Evolutionary conservation across 2,797 vertebrate genomes (phyloP), one percentile per base, ranked within the genome.

Genomic region (Intellagama lesueurii): DNA sequence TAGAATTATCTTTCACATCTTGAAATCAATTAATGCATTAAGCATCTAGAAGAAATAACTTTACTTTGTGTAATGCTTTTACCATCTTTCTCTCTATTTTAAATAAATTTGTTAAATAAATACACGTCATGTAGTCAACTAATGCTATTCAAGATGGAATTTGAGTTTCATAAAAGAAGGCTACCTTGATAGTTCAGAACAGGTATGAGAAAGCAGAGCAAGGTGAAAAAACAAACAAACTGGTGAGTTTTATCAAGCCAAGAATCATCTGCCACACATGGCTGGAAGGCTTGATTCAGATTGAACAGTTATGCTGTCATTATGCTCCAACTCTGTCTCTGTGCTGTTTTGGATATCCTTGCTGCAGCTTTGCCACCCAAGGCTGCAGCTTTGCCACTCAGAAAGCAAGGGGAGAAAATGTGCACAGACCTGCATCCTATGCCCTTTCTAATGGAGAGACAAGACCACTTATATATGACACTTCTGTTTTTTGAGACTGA

Each of bases 391-490:
- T 40, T 40, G 40, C 40, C 40, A 40, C 40, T 40, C 32, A 28
- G 32, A 85, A 35, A n/a, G 40, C 35, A 66, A 52, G 19, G 44
- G 24, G 26, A 40, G 9, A 70, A 44, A 64, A 47, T 1, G 52
- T 17, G 12, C 28, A 52, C 32, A 60, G 12, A 28, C 66, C 24
- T 32, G 17, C 17, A 72, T 2, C 12, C 70, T 44, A 56, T 28
- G 77, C 22, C 69, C 77, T 88, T 78, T 90, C 88, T 92, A 92
- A 93, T 70, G 66, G 87, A 91, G 81, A 94, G 91, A 95, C 92
- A 92, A 93, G 91, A 92, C 92, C 93, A 91, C 90, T 95, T 90
- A 76, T 81, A 91, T 93, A 87, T n/a, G 4, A 88, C 90, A 89
- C 83, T 94, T 91, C 32, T 86, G 90, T 82, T 93, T 76, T 95